A percentile compares a stretch with the other conserved stretches of the same genome.
Conservation (phyloP, 2,888 invertebrate species). For the Halictus ligatus region DNA sequence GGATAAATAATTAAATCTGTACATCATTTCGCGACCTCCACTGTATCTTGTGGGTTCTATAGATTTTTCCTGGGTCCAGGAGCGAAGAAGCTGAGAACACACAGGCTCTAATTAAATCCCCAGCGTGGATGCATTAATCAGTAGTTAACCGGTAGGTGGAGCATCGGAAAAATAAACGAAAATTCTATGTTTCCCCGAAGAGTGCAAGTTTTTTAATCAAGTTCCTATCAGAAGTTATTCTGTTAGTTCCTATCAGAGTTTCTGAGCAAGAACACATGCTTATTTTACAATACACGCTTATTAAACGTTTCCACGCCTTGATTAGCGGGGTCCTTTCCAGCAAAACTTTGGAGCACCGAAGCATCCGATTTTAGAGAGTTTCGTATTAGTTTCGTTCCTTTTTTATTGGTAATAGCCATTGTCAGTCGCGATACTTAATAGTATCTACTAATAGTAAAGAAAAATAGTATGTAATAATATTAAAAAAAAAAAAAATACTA, state of each 20-base stretch:
- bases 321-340: constrained; percentile 2
- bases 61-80: not conserved
- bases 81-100: not conserved
- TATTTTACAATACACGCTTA: constrained; percentile 14
- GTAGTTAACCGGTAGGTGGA: constrained; percentile 26
- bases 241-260: too few species aligned
- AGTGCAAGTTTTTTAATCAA: constrained; percentile 15
- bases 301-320: constrained; percentile 24
- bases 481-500: too few species aligned
- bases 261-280: constrained; percentile 5
- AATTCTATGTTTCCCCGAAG: not conserved
- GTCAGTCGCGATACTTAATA: not conserved
- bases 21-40: not conserved
- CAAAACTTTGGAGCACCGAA: not conserved
- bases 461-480: too few species aligned
- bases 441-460: too few species aligned
- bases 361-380: not conserved
- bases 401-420: not conserved
- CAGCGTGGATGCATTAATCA: constrained; percentile 40
- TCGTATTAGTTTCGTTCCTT: not conserved
- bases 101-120: constrained; percentile 52
- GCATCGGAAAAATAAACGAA: not conserved
- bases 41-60: not conserved
- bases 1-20: not conserved
- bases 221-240: constrained; percentile 3